Evolutionary conservation across 2,888 invertebrate genomes (phyloP), one percentile per base, ranked within the genome.

Genomic region (Onthophagus sagittarius): DNA sequence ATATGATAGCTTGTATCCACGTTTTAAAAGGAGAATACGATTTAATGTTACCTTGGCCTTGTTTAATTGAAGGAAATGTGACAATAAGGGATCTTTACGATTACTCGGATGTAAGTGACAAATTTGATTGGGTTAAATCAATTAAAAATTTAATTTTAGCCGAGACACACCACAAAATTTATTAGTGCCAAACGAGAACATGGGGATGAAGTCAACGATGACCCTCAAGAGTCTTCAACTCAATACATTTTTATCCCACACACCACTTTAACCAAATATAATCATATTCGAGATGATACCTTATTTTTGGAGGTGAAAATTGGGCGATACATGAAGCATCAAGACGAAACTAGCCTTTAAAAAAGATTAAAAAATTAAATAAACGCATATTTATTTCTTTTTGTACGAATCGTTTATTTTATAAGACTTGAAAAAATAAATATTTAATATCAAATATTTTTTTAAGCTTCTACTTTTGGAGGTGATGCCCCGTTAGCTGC

Each of bases 11-110:
- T 6, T 91, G 91, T 0, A 86, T 93, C 63, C 89, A 91, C 67
- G 89, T 93, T 0, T 86, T 93, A 33, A 88, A 89, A 1, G 93
- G 93, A 0, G 90, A 91, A 39, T 93, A 91, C 84, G 94, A 94
- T 85, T 86, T 91, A 0, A 82, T 93, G 70, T 84, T 93, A 73
- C 87, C 88, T 76, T 94, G 93, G 93, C 94, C 94, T 0, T 93
- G 93, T 80, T 88, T 89, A 76, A 85, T 93, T 4, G 87, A 88
- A 77, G 88, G 92, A 69, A 90, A 88, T 76, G 88, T 93, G 9
- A 88, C 89, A 5, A 84, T 94, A 23, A 89, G 89, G 39, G 92
- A 93, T 83, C 90, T 82, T 14, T 79, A 81, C 71, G 80, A 83
- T 77, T 70, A 76, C 31, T 79, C 80, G 15, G 80, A 81, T 75